A percentile compares a stretch with the other conserved stretches of the same genome.
Evolutionary conservation across 2,888 invertebrate genomes (phyloP).

Genomic region (Agrochola litura): DNA sequence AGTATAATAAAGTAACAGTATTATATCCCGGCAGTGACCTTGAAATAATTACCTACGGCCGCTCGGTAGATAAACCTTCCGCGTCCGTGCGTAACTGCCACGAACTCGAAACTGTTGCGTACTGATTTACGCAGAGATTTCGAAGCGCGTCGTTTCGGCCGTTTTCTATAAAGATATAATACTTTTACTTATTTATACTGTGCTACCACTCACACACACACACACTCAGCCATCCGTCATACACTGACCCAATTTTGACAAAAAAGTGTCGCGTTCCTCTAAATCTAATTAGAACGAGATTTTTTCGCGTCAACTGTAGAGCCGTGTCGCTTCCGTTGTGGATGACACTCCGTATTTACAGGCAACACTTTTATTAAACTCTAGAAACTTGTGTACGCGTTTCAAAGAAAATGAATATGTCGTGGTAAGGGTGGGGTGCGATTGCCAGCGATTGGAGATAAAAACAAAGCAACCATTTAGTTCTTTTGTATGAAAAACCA

Average conservation of each 20-base stretch:
- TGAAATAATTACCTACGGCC: no score
- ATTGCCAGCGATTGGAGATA: neutral
- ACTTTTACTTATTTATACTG: no score
- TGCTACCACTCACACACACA: slow-evolving; percentile 21
- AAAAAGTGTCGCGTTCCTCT: slow-evolving; percentile 52
- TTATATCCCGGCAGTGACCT: no score
- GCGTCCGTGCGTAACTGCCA: no score
- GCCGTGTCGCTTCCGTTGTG: slow-evolving; percentile 54
- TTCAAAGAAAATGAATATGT: slow-evolving; percentile 72
- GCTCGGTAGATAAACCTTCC: no score
- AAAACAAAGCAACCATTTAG: neutral
- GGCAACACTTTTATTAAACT: slow-evolving; percentile 73
- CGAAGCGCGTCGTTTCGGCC: no score
- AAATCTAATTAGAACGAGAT: slow-evolving; percentile 58
- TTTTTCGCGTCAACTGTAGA: slow-evolving; percentile 50
- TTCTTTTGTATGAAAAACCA: no score
- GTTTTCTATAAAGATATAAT: no score
- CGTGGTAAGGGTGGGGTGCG: slow-evolving; percentile 30
- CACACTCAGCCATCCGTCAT: slow-evolving; percentile 35
- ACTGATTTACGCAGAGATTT: no score
- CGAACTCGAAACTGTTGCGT: no score
- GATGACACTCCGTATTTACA: slow-evolving; percentile 64
- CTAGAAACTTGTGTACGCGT: slow-evolving; percentile 63
- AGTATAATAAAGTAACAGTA: no score
- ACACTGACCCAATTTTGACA: slow-evolving; percentile 59